Conservation (phyloP, 2,888 invertebrate genomes). For the Leptopilina syphax region DNA sequence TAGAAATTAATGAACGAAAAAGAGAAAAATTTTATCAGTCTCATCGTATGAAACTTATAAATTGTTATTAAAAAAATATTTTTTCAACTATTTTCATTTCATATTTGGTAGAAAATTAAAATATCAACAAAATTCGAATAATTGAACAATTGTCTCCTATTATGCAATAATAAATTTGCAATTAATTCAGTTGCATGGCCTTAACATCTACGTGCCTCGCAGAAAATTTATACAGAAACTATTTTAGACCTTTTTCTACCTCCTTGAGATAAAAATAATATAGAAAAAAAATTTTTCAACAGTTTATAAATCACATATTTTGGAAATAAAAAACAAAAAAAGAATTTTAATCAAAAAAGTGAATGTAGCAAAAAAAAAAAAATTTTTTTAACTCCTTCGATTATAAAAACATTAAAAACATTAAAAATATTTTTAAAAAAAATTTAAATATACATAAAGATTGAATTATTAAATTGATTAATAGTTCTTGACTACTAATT, state of each 20-base stretch:
- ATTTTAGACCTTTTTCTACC: conserved; percentile 18
- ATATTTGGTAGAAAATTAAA: not conserved
- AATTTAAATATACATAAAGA: too few relatives aligned
- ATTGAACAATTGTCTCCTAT: conserved; percentile 23
- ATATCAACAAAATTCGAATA: conserved; percentile 3
- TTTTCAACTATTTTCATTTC: not conserved
- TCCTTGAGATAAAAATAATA: conserved; percentile 12
- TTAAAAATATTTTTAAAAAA: too few relatives aligned
- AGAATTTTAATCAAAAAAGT: too few relatives aligned
- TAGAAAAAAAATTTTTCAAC: not conserved
- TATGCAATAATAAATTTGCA: conserved; percentile 24
- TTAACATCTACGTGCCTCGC: conserved; percentile 28
- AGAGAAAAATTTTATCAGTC: too few relatives aligned
- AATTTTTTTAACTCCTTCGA: too few relatives aligned
- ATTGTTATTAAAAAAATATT: not conserved
- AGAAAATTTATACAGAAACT: not conserved
- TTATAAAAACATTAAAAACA: too few relatives aligned
- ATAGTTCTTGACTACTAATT: too few relatives aligned
- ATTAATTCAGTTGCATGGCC: conserved; percentile 30
- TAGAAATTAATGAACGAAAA: too few relatives aligned
- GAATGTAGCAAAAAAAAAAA: not conserved
- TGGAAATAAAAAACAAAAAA: too few relatives aligned
- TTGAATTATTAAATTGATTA: too few relatives aligned
- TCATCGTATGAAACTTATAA: too few relatives aligned
- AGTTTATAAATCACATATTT: too few relatives aligned